Evolutionary conservation across 2,113 vertebrate genomes (phyloP).

Genomic region (Eulacestoma nigropectus): DNA sequence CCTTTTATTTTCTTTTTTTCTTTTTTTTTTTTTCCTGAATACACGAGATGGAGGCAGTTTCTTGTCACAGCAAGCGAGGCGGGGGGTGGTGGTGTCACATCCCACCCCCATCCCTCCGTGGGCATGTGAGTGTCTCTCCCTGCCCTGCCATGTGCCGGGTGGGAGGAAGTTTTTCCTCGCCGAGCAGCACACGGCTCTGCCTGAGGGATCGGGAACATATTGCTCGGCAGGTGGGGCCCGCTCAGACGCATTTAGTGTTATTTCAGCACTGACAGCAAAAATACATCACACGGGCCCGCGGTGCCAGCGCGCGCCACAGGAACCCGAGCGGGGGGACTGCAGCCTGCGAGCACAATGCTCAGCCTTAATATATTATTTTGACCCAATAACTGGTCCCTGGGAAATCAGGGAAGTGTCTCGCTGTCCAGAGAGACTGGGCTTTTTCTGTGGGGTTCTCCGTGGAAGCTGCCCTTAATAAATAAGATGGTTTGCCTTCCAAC

Average conservation of each 20-base stretch:
- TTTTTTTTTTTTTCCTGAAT: not conserved
- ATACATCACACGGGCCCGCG: conserved; percentile 81
- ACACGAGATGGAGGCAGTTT: not conserved
- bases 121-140: not conserved
- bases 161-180: conserved; percentile 71
- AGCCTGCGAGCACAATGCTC: conserved; percentile 68
- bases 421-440: not conserved
- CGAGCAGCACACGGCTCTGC: conserved; percentile 64
- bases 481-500: not conserved
- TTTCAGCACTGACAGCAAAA: conserved; percentile 87
- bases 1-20: no score
- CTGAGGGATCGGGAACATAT: conserved; percentile 75
- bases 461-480: not conserved
- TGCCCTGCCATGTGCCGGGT: conserved; percentile 72
- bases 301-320: conserved; percentile 73
- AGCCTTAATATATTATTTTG: conserved; percentile 70
- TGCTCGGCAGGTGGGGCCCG: conserved; percentile 79
- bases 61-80: not conserved
- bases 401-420: conserved; percentile 68
- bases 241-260: conserved; percentile 83
- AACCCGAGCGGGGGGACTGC: conserved; percentile 74
- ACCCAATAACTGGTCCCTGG: conserved; percentile 75
- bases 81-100: not conserved
- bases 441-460: not conserved
- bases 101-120: fast-evolving